Base-by-base conservation (phyloP, 2,797 vertebrate genomes). In the Cirrhinus mrigala region DNA sequence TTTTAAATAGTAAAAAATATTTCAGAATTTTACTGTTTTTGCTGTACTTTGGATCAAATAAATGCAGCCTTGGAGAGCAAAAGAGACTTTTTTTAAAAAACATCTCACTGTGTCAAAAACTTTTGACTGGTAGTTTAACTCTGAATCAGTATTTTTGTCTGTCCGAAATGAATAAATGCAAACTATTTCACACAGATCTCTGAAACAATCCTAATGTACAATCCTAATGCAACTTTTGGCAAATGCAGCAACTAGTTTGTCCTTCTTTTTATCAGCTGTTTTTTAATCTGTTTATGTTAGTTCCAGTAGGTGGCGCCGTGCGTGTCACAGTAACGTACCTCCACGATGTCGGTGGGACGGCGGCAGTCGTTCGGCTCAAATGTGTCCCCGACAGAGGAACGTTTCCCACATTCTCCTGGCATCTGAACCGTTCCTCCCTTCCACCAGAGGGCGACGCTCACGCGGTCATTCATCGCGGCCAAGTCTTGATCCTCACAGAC, bases 351-450 rank as follows among this genome's bases (percentile, higher is more conserved):
- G 88, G 92, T 40, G 91, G 88, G 50, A 89, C 68, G 40, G 64
- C 88, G 58, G 62, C 70, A 0, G 91, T 90, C 0, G 91, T 87
- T 83, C 88, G 79, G 18, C 90, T 96, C 40, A 91, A 52, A 9
- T 96, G 95, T 84, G 62, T 71, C 0, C 3, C 93, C 81, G 85
- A 87, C 81, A 90, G 87, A 68, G 95, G 95, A 75, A 95, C 94
- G 0, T 96, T 95, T 78, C 94, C 95, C 18, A n/a, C 77, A 1
- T 74, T 94, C 88, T 91, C 90, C 76, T 96, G 95, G 95, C 78
- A 91, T 52, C 83, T 93, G 0, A 95, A 96, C 2, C 74, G 88
- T 83, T 88, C 93, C 3, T 76, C 83, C 22, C 88, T 96, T 79
- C 86, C 85, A n/a, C 40, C 84, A 18, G 89, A 87, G 58, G 77